These are phyloP conservation scores for Lacerta viridis DNA, from an alignment of 2,797 vertebrate species.

Conservation along the genomic window DNA sequence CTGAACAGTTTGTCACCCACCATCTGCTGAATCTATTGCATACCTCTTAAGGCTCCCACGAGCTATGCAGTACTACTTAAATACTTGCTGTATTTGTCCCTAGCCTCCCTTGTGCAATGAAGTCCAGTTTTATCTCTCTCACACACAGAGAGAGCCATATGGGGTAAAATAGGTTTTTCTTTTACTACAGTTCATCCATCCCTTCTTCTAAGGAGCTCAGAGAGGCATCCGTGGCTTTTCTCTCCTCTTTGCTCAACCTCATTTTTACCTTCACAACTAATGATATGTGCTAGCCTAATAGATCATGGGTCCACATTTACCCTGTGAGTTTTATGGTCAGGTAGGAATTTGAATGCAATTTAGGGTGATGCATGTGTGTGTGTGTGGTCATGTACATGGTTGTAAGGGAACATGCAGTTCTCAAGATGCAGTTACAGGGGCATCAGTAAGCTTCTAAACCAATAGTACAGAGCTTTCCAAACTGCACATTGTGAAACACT, in stretches of 20 bases:
- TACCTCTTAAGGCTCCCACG: not conserved
- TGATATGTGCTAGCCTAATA: too few species aligned
- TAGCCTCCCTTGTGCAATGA: not conserved
- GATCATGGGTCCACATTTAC: too few species aligned
- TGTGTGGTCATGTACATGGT: not conserved
- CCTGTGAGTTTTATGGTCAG: too few species aligned
- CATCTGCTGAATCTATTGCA: not conserved
- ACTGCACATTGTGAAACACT: too few species aligned
- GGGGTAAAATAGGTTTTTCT: not conserved
- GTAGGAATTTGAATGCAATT: too few species aligned
- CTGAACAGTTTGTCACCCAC: not conserved
- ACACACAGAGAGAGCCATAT: not conserved
- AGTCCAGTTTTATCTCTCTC: not conserved
- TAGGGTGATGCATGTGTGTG: too few species aligned
- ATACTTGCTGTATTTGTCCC: not conserved
- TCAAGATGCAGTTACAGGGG: not conserved
- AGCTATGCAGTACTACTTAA: too few species aligned
- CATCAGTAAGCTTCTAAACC: not conserved
- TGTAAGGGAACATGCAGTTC: not conserved
- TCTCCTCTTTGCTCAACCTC: too few species aligned
- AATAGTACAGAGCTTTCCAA: too few species aligned
- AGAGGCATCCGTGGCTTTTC: too few species aligned
- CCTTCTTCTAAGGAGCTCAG: not conserved
- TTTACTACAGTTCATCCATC: too few species aligned
- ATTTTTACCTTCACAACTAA: too few species aligned